These are phyloP conservation scores for Scyliorhinus canicula DNA, from an alignment of 2,797 vertebrate genomes.

Conservation along the genomic window DNA sequence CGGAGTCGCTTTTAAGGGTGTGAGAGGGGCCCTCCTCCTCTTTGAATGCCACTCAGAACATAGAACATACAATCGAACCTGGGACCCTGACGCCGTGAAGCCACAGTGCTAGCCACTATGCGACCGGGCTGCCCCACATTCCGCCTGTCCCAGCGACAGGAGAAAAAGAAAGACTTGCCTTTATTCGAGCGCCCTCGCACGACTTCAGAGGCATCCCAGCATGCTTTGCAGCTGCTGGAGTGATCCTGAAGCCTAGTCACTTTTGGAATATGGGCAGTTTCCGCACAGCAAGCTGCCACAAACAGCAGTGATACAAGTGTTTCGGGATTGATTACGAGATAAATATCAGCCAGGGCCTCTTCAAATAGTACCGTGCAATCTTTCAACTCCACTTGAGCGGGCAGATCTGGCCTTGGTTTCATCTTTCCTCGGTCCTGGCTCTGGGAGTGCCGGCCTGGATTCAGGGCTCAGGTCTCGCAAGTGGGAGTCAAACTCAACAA, in stretches of 20 bases:
- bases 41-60: no score
- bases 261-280: not conserved
- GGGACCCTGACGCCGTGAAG: no score
- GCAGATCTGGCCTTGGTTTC: not conserved
- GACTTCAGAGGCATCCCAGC: not conserved
- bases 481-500: not conserved
- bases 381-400: not conserved
- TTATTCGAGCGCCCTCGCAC: not conserved
- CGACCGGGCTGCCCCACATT: no score
- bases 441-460: not conserved
- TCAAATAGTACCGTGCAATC: not conserved
- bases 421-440: no score
- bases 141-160: not conserved
- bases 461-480: not conserved
- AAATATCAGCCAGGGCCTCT: not conserved
- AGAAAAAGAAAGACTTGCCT: not conserved
- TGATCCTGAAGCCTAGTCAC: not conserved
- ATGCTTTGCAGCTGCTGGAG: not conserved
- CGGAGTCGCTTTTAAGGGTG: not conserved
- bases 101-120: no score
- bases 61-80: no score
- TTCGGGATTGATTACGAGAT: not conserved
- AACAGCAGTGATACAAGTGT: not conserved
- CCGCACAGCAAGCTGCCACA: not conserved
- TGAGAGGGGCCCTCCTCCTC: not conserved